Conservation (phyloP, 2,888 invertebrate species). For the Seladonia tumulorum region DNA sequence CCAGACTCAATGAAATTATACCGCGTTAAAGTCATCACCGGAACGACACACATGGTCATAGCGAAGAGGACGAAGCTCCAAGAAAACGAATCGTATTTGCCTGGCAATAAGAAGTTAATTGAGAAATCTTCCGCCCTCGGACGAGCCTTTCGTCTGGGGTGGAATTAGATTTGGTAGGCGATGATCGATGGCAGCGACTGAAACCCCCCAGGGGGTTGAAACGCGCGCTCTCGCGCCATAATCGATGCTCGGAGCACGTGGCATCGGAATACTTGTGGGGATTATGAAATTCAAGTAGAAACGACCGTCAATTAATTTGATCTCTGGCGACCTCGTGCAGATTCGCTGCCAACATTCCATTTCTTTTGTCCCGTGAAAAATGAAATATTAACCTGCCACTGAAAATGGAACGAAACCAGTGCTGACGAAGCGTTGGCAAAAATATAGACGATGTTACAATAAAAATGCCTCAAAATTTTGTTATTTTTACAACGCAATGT, state of each 20-base stretch:
- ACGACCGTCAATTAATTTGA: background rate
- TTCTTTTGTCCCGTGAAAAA: background rate
- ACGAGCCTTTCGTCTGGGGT: constrained; percentile 29
- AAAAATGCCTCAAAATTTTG: no score
- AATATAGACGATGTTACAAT: background rate
- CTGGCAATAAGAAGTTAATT: constrained; percentile 54
- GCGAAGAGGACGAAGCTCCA: background rate
- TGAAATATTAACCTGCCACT: background rate
- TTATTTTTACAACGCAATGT: no score
- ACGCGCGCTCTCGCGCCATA: constrained; percentile 29
- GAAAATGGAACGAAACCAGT: background rate
- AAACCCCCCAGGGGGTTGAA: background rate
- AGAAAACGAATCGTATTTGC: constrained; percentile 36
- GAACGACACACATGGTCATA: background rate
- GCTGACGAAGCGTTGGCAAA: background rate
- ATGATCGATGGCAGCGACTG: constrained; percentile 65
- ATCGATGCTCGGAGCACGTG: constrained; percentile 54
- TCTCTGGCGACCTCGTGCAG: background rate
- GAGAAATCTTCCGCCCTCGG: constrained; percentile 42
- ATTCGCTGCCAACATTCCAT: background rate
- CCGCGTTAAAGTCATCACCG: background rate
- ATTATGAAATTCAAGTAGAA: constrained; percentile 9
- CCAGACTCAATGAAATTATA: no score
- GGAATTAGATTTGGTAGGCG: constrained; percentile 58
- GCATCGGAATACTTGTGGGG: constrained; percentile 23